Percentiles rank a stretch among this genome's conserved stretches.
These are phyloP conservation scores for Agonum fuliginosum DNA, from an alignment of 2,888 invertebrate genomes.

Conservation along the genomic window DNA sequence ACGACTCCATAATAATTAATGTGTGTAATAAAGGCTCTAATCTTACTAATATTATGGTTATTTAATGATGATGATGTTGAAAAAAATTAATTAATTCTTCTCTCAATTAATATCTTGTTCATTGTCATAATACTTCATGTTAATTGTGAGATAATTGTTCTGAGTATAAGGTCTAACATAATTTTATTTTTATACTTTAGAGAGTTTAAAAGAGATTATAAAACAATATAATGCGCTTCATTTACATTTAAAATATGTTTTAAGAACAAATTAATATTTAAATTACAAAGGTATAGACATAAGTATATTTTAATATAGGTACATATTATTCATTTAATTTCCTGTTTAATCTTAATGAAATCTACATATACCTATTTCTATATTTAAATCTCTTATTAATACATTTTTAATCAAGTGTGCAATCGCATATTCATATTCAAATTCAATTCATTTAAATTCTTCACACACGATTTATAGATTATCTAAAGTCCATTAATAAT, in stretches of 20 bases:
- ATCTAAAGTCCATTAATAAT: constrained; percentile 11
- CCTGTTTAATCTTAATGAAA: neutral
- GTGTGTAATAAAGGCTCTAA: constrained; percentile 4
- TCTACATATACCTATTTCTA: no score
- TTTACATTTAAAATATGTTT: neutral
- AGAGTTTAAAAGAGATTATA: neutral
- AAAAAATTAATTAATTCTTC: neutral
- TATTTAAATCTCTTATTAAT: constrained; percentile 14
- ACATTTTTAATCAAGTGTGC: neutral
- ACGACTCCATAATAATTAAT: no score
- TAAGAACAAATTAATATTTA: neutral
- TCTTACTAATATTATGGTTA: neutral
- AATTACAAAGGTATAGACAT: neutral
- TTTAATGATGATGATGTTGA: constrained; percentile 1
- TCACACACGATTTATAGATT: neutral
- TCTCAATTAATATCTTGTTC: neutral
- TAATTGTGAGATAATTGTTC: constrained; percentile 3
- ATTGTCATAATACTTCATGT: constrained; percentile 15
- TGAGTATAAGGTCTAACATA: no score
- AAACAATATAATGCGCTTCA: neutral
- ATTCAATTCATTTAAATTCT: constrained; percentile 14
- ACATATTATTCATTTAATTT: neutral
- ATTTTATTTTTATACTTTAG: no score
- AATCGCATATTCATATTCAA: constrained; percentile 6
- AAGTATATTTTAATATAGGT: neutral